Base-by-base conservation (phyloP, 1,140 invertebrate species). In the Stenopsyche tienmushanensis region DNA sequence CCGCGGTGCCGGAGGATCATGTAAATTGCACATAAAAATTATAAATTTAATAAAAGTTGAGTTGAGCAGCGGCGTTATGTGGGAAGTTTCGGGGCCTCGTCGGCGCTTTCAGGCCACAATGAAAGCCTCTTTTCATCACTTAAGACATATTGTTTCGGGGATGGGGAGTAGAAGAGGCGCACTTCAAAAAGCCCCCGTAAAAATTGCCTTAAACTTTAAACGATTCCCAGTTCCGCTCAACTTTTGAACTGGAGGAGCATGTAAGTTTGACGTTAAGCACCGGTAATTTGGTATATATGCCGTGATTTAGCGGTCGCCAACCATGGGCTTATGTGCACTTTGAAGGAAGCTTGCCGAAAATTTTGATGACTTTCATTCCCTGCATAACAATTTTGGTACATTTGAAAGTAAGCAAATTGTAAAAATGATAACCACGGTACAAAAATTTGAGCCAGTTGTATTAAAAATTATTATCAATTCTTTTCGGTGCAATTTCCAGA, bases 1-100 rank as follows among this genome's bases (percentile, higher is more conserved):
- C 20, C 25, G 49, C 29, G 8, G 17, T 15, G n/a, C 42, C 39
- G 39, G 50, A 54, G 50, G 58, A 66, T 66, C 65, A 55, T 62
- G 65, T 52, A 66, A 66, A 62, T 62, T 62, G 58, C 49, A 62
- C 58, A 62, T 62, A 66, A 66, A 66, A 66, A 66, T 55, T 62
- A 62, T 66, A 62, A 62, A 62, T 66, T 66, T 66, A 66, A 66
- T 66, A 66, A 66, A 62, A 66, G 41, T 54, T 66, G 49, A 54
- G 49, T 55, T 24, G 42, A 52, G 54, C 29, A 13, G 49, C 7
- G n/a, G 47, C 26, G 60, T 62, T 62, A 62, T 62, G 60, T 24
- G 47, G 60, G 5, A 62, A 62, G 24, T 62, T 39, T 47, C 25
- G 17, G 20, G 17, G 25, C 25, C 47, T 58, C 44, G n/a, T 1